Percentiles rank a stretch among this genome's conserved stretches.
These are phyloP conservation scores for Penaeus monodon DNA, from an alignment of 2,888 invertebrate genomes.

Conservation along the genomic window DNA sequence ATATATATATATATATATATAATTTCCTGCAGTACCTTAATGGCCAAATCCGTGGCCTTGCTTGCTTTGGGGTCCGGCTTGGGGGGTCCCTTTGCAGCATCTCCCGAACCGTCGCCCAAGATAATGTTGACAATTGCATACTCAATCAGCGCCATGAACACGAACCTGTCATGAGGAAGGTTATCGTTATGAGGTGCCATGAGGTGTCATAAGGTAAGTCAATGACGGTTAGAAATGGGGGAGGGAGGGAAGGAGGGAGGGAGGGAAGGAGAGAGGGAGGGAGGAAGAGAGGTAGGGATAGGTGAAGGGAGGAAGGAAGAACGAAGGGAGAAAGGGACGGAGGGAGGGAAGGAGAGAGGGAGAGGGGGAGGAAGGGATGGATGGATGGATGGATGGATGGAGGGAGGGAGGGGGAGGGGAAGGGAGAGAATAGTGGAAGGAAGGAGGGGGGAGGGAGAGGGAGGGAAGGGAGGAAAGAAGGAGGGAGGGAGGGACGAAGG, in stretches of 20 bases:
- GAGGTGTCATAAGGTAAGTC: background rate
- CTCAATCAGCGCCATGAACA: conserved; percentile 94
- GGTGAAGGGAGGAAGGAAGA: too few relatives aligned
- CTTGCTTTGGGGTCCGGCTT: conserved; percentile 74
- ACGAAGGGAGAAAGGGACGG: too few relatives aligned
- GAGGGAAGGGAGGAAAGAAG: too few relatives aligned
- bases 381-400: too few relatives aligned
- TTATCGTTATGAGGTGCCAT: background rate
- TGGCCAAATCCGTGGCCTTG: conserved; percentile 74
- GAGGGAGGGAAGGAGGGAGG: background rate
- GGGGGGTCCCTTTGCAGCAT: conserved; percentile 73
- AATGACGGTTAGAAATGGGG: conserved; percentile 40
- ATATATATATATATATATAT: background rate
- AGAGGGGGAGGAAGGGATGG: too few relatives aligned
- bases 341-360: too few relatives aligned
- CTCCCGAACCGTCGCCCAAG: conserved; percentile 72
- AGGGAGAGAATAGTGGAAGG: too few relatives aligned
- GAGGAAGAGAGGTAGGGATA: too few relatives aligned
- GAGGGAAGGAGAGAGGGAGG: too few relatives aligned
- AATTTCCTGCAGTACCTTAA: conserved; percentile 67
- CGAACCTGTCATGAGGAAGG: conserved; percentile 76
- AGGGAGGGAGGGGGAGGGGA: too few relatives aligned
- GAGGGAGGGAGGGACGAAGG: too few relatives aligned
- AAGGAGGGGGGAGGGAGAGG: too few relatives aligned
- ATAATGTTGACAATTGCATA: conserved; percentile 91